Conservation (phyloP, 2,797 vertebrate species). For the Eleutherodactylus coqui region DNA sequence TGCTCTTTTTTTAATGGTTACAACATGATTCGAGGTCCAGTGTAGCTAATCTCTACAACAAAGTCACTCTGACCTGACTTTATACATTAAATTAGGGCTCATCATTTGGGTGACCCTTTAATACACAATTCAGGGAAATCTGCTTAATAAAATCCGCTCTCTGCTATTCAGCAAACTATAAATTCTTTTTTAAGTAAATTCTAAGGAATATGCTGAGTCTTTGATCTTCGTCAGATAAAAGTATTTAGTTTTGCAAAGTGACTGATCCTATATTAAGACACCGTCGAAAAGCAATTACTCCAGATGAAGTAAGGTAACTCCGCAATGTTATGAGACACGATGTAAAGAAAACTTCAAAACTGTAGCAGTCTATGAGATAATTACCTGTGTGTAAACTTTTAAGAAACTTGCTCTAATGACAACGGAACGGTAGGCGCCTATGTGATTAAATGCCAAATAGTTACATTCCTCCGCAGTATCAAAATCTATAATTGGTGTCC, state of each 20-base stretch:
- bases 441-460: neutral
- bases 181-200: neutral
- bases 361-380: neutral
- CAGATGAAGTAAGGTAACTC: neutral
- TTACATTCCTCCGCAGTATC: neutral
- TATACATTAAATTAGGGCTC: neutral
- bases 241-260: conserved; percentile 20
- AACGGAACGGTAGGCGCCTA: neutral
- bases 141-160: conserved; percentile 14
- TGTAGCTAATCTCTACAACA: neutral
- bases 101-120: neutral
- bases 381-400: neutral
- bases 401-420: neutral
- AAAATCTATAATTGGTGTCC: neutral
- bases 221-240: conserved; percentile 37
- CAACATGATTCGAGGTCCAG: neutral
- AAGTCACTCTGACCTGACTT: neutral
- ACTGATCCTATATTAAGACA: conserved; percentile 1
- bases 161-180: conserved; percentile 5
- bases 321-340: neutral
- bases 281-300: conserved; percentile 9
- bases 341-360: conserved; percentile 7
- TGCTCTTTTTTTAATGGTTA: neutral
- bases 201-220: neutral
- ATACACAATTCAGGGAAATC: conserved; percentile 2